Percentiles rank a stretch among this genome's conserved stretches.
Conservation (phyloP, 2,888 invertebrate species). For the Acholoe squamosa region DNA sequence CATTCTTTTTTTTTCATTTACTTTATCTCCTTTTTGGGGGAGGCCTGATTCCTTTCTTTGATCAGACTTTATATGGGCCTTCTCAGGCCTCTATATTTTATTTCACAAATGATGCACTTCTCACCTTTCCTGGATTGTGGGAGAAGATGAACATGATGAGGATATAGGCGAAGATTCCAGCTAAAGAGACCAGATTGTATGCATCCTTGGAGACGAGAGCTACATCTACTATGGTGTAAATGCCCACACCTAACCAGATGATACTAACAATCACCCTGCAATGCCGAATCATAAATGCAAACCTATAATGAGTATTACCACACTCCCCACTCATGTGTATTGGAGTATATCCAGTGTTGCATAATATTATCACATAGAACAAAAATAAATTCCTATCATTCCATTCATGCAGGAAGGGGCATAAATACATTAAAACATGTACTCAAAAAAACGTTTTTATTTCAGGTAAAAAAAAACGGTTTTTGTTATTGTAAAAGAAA, state of each 20-base stretch:
- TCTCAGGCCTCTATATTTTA: too few relatives aligned
- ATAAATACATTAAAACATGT: background rate
- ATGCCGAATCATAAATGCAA: background rate
- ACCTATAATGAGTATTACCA: too few relatives aligned
- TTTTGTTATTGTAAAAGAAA: too few relatives aligned
- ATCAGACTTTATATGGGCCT: background rate
- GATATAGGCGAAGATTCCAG: constrained; percentile 76
- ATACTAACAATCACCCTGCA: constrained; percentile 62
- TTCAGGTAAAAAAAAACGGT: too few relatives aligned
- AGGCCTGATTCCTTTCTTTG: too few relatives aligned
- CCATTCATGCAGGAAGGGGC: background rate
- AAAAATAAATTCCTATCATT: background rate
- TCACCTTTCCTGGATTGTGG: constrained; percentile 76
- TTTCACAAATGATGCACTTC: background rate
- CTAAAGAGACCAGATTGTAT: constrained; percentile 76
- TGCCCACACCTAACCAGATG: constrained; percentile 50
- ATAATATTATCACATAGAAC: background rate
- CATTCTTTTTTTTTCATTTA: too few relatives aligned
- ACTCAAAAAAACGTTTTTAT: too few relatives aligned
- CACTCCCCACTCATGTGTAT: too few relatives aligned
- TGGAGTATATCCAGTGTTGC: background rate
- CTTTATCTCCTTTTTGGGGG: too few relatives aligned
- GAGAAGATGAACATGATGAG: constrained; percentile 77
- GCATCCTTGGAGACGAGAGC: constrained; percentile 72
- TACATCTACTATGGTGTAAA: constrained; percentile 75